Base-by-base conservation (phyloP, 1,140 invertebrate species). In the Calephelis nemesis region DNA sequence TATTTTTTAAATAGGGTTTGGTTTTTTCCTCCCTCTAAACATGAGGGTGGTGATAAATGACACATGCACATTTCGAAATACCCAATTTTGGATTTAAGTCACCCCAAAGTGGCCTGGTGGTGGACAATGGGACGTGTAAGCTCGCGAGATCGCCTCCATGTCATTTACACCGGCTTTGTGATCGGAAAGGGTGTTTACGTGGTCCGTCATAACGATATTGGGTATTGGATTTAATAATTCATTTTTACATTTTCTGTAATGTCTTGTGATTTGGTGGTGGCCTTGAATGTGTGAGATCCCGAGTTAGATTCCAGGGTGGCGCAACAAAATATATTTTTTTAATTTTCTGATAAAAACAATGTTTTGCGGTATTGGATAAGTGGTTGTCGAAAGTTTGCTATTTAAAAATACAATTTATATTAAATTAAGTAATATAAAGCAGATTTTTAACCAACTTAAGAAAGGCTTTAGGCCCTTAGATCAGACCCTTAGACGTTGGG, bases 1-100 rank as follows among this genome's bases (percentile, higher is more conserved):
- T 83, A 80, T 90, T 91, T 88, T 91, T 91, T 90, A 88, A 91
- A 91, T 85, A 89, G 85, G 87, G 86, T 87, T 69, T 68, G 69
- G 49, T 58, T 76, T 87, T 87, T 87, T 84, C 76, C 77, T 74
- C 75, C 74, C 76, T 72, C 67, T 70, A 72, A 68, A 76, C 70
- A 73, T 75, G 79, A 83, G 86, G 88, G 81, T 85, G 73, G 88
- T 92, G 90, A 92, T 92, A 92, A 92, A 92, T 92, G 91, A 92
- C 90, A 92, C 90, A 91, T 92, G 91, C 88, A 90, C 88, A 90
- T 92, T 91, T 88, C 87, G 86, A 92, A 92, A 92, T 92, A 92
- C 91, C 91, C 91, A 92, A 92, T 92, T 92, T 92, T 84, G 91
- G 91, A 92, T 92, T 92, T 92, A 92, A 92, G 90, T 92, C 88